Percentiles rank a stretch among this genome's conserved stretches.
Conservation (phyloP, 2,113 vertebrate genomes). For the Odocoileus hemionus region DNA sequence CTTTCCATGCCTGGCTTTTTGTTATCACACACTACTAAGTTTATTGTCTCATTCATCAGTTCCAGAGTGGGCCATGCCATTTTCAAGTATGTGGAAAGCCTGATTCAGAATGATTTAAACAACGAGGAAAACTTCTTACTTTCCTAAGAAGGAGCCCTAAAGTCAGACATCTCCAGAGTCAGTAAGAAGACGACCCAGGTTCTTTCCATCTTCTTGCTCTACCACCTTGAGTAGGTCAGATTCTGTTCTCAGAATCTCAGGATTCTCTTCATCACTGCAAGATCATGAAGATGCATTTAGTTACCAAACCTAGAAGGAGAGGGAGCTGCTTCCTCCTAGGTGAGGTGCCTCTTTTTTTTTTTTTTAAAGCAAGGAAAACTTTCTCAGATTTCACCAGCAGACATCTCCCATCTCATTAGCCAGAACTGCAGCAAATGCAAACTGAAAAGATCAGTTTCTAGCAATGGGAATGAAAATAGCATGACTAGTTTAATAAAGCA, state of each 20-base stretch:
- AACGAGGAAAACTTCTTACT: neutral
- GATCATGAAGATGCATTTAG: neutral
- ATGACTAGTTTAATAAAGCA: neutral
- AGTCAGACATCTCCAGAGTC: neutral
- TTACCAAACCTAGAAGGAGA: neutral
- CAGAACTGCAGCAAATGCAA: neutral
- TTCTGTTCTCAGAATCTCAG: neutral
- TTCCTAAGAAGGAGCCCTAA: neutral
- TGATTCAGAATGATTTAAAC: neutral
- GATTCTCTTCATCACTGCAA: neutral
- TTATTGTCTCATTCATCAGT: neutral
- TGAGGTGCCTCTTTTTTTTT: neutral
- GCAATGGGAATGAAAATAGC: neutral
- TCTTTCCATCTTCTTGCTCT: conserved; percentile 18
- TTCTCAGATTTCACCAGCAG: neutral
- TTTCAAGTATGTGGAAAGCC: neutral
- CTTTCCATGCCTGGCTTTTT: neutral
- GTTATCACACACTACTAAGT: neutral
- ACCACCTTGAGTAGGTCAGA: neutral
- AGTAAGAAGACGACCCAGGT: neutral
- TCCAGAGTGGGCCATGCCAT: neutral
- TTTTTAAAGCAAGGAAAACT: neutral
- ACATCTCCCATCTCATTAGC: neutral
- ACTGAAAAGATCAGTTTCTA: neutral
- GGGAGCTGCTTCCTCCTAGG: neutral